Evolutionary conservation across 2,797 vertebrate genomes (phyloP).

Genomic region (Onychomys arenicola): DNA sequence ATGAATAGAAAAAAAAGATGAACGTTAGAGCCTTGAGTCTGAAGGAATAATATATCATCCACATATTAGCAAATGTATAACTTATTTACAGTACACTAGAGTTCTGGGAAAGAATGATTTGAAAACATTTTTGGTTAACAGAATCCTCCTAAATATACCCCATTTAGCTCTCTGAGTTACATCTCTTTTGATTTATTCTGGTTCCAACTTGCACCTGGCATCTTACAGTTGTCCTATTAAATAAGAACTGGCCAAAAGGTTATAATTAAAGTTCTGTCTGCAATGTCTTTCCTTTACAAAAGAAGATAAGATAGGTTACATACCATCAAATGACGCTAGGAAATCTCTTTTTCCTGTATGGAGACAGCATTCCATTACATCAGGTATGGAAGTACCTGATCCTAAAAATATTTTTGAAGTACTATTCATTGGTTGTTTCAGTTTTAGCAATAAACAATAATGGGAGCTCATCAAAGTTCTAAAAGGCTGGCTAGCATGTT

Average conservation of each 20-base stretch:
- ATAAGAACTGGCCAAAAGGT: background rate
- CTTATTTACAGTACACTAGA: background rate
- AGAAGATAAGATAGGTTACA: background rate
- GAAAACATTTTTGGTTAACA: background rate
- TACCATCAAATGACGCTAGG: background rate
- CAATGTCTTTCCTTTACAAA: conserved; percentile 32
- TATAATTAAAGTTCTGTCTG: conserved; percentile 52
- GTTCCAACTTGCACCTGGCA: background rate
- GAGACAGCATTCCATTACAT: background rate
- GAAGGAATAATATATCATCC: background rate
- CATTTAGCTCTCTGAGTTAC: background rate
- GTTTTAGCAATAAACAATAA: conserved; percentile 24
- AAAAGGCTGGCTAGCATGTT: background rate
- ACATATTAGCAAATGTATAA: conserved; percentile 6
- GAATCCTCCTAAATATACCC: background rate
- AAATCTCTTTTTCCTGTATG: background rate
- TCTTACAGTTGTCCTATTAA: conserved; percentile 24
- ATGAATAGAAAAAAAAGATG: no score
- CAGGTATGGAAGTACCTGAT: background rate
- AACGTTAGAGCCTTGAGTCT: background rate
- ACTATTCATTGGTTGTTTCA: conserved; percentile 17
- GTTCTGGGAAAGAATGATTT: background rate
- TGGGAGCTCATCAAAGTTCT: background rate
- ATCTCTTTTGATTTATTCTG: conserved; percentile 36
- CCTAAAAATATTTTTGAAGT: conserved; percentile 30